Evolutionary conservation across 2,113 vertebrate genomes (phyloP), one percentile per base, ranked within the genome.

Genomic region (Austrofundulus limnaeus): DNA sequence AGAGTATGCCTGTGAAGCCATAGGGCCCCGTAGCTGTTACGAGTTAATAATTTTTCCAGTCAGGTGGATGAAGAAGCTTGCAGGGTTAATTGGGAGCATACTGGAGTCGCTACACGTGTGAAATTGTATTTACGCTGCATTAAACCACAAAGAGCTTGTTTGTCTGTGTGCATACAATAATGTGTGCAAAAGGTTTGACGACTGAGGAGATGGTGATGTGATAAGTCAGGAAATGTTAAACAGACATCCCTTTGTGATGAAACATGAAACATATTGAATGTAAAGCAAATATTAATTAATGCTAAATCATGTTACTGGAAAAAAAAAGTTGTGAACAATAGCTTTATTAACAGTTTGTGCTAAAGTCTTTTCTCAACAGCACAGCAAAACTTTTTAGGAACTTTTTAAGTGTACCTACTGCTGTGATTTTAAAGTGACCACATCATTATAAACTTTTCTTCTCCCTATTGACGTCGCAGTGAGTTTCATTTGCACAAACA

Each of bases 51-150:
- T 90, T 82, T 85, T 81, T 92, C 84, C 88, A 89, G 91, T 92
- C 87, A 84, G 86, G 85, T 89, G 85, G 78, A 89, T 69, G 81
- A 70, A 81, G 77, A 88, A 87, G 78, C 85, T 81, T 66, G 77
- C 68, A 45, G 87, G 89, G 89, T 92, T 91, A 91, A 92, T 91
- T 91, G 88, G 91, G 82, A 85, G 89, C 89, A 87, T 31, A 46
- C 78, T 75, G 72, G 67, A 83, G 82, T 80, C 50, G 70, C 80
- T 83, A 66, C 64, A 75, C 74, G 81, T 91, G 85, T 90, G 86
- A 90, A 90, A 91, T 86, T 72, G 69, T 86, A 82, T 89, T 91
- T 85, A 85, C 83, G 80, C 80, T 78, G 79, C 81, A 78, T 78
- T 64, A 76, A 76, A 72, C 75, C 61, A 70, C 61, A 75, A 79